A percentile compares a stretch with the other conserved stretches of the same genome.
Conservation (phyloP, 2,797 vertebrate species). For the Halcyon badia region DNA sequence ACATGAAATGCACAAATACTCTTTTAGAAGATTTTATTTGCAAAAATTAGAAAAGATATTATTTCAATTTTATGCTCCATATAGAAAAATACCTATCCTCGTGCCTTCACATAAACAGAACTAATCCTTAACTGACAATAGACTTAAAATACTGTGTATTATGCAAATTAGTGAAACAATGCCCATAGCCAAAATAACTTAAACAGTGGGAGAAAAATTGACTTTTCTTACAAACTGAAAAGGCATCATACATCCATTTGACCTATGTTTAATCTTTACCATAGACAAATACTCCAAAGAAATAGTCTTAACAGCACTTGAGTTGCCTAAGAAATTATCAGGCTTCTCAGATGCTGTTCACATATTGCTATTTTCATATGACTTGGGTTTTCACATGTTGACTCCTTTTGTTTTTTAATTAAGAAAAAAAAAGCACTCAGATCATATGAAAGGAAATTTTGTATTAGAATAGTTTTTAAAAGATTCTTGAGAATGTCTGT, state of each 20-base stretch:
- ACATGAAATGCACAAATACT: not conserved
- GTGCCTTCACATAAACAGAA: not conserved
- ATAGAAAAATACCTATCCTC: rapidly evolving
- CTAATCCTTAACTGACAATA: not conserved
- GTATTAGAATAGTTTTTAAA: not conserved
- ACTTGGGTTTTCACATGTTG: not conserved
- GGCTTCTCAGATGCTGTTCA: not conserved
- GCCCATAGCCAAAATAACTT: not conserved
- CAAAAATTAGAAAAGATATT: not conserved
- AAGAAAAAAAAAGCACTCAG: not conserved
- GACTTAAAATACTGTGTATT: not conserved
- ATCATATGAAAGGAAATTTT: not conserved
- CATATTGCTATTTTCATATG: not conserved
- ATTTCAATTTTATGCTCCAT: not conserved
- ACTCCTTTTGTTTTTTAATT: not conserved
- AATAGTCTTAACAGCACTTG: not conserved
- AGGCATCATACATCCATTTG: not conserved
- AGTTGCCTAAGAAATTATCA: not conserved
- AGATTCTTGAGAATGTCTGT: not conserved
- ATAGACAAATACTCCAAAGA: not conserved
- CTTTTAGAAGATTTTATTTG: not conserved
- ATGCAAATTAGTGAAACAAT: not conserved
- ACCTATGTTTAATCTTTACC: not conserved
- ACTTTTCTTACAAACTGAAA: not conserved
- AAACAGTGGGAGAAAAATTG: not conserved